Conservation (phyloP, 1,140 invertebrate species). For the Colletes gigas region DNA sequence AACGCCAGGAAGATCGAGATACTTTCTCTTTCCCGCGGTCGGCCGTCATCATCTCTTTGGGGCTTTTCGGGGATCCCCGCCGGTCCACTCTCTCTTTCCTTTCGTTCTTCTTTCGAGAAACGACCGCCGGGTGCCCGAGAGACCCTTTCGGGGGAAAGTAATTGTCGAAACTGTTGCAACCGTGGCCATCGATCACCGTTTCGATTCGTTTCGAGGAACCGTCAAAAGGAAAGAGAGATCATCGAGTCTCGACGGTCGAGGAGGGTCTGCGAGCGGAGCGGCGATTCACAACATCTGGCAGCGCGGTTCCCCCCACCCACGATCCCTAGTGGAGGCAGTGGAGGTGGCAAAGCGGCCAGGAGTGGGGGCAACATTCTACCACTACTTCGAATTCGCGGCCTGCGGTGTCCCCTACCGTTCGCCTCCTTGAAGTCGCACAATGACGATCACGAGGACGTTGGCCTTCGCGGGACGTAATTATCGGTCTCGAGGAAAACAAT, state of each 20-base stretch:
- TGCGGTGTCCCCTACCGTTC: constrained; percentile 37
- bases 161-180: not conserved
- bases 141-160: not conserved
- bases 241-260: constrained; percentile 37
- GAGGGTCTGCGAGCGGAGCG: constrained; percentile 59
- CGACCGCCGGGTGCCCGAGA: not conserved
- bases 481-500: constrained; percentile 43
- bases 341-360: constrained; percentile 43
- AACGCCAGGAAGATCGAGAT: constrained; percentile 2
- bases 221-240: not conserved
- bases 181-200: too few relatives aligned
- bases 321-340: constrained; percentile 23
- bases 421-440: constrained; percentile 47
- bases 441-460: constrained; percentile 51
- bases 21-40: constrained; percentile 49
- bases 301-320: constrained; percentile 10
- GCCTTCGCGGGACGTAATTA: constrained; percentile 46
- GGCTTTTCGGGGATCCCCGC: constrained; percentile 26
- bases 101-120: not conserved
- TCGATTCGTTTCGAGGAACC: too few relatives aligned
- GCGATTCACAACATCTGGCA: constrained; percentile 60
- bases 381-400: constrained; percentile 57
- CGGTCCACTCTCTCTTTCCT: constrained; percentile 49
- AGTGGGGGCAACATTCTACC: constrained; percentile 54
- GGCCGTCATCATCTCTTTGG: constrained; percentile 41